Evolutionary conservation across 2,888 invertebrate species (phyloP).

Genomic region (Eulithis testata): DNA sequence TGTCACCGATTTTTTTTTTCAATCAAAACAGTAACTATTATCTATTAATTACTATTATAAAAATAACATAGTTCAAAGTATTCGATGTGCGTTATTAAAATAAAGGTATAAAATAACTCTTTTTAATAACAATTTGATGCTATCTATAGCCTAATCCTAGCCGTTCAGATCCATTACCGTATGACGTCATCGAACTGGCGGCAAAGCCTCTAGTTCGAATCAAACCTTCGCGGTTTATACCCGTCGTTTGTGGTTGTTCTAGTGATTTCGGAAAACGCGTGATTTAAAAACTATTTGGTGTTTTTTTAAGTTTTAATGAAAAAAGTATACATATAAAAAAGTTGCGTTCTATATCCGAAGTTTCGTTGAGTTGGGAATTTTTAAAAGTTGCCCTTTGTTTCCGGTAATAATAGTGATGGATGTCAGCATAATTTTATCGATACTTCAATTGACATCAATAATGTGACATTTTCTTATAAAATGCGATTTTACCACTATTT

Average conservation of each 20-base stretch:
- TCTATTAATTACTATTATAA: background rate
- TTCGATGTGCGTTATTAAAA: background rate
- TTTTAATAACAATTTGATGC: slow-evolving; percentile 2
- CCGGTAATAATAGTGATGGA: slow-evolving; percentile 31
- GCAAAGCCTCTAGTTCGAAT: slow-evolving; percentile 52
- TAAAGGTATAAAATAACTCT: background rate
- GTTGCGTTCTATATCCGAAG: slow-evolving; percentile 21
- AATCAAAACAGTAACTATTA: background rate
- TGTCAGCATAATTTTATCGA: slow-evolving; percentile 24
- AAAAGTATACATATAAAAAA: background rate
- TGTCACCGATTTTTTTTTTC: background rate
- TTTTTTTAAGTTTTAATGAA: background rate
- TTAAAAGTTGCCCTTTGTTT: slow-evolving; percentile 24
- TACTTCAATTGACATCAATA: no score
- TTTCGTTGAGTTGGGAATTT: slow-evolving; percentile 25
- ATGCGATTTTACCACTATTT: no score
- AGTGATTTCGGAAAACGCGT: slow-evolving; percentile 16
- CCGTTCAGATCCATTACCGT: slow-evolving; percentile 19
- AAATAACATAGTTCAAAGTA: no score
- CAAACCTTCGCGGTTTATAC: slow-evolving; percentile 30
- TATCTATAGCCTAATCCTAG: slow-evolving; percentile 19
- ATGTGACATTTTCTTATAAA: no score
- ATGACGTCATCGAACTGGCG: slow-evolving; percentile 49
- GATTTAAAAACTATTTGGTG: slow-evolving; percentile 9
- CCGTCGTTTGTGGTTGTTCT: slow-evolving; percentile 7